These are phyloP conservation scores for Actenoides hombroni DNA, from an alignment of 2,113 vertebrate genomes.

Conservation along the genomic window DNA sequence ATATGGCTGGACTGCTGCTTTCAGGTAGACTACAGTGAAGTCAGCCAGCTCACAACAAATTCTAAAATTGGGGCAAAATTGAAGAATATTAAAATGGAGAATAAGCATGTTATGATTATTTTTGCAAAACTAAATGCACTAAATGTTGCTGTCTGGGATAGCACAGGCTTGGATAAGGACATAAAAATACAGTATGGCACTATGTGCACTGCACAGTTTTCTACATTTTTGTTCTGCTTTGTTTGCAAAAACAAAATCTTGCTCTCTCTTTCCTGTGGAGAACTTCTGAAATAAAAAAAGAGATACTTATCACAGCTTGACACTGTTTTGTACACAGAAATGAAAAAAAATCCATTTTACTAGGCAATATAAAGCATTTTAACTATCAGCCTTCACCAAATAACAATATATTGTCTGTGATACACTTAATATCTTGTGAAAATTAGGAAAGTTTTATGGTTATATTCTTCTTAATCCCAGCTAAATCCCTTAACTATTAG, in stretches of 20 bases:
- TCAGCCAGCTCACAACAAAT: neutral
- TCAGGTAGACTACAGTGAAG: neutral
- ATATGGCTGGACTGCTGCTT: neutral
- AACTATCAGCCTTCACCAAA: neutral
- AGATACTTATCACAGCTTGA: neutral
- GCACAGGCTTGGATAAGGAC: neutral
- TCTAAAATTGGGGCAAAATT: neutral
- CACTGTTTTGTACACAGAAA: neutral
- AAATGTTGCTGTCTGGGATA: neutral
- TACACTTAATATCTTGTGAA: neutral
- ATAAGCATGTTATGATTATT: neutral
- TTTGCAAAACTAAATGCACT: neutral
- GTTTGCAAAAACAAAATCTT: neutral
- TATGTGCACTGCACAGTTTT: neutral
- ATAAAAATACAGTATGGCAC: neutral
- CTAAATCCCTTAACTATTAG: neutral
- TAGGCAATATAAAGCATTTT: neutral
- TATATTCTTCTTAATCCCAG: neutral
- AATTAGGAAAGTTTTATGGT: neutral
- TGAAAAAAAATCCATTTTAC: neutral
- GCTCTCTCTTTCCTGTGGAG: fast-evolving
- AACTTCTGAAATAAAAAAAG: neutral
- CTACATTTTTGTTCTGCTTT: neutral
- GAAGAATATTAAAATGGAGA: neutral
- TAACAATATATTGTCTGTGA: neutral